Conservation (phyloP, 2,797 vertebrate genomes). For the Chloroceryle inda region DNA sequence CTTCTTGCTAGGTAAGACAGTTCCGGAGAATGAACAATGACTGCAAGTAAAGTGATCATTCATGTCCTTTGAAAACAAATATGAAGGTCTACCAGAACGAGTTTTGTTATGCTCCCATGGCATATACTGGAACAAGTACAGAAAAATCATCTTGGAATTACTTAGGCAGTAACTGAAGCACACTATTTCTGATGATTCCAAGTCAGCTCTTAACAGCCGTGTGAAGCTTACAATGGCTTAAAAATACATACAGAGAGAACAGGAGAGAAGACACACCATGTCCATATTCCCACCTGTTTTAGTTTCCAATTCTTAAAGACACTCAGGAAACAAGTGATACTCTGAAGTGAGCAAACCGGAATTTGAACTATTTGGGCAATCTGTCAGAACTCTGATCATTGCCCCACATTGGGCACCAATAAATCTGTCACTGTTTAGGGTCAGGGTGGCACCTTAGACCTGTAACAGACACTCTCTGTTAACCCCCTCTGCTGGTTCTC, state of each 20-base stretch:
- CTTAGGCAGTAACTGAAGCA: not conserved
- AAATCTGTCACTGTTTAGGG: too few species aligned
- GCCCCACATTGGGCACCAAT: too few species aligned
- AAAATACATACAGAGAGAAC: not conserved
- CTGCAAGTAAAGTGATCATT: not conserved
- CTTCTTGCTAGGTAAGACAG: not conserved
- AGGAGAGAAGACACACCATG: not conserved
- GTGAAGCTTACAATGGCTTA: not conserved
- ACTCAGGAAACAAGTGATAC: too few species aligned
- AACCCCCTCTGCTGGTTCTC: too few species aligned
- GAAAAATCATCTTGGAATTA: not conserved
- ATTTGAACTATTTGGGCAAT: too few species aligned
- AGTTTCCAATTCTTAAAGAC: too few species aligned
- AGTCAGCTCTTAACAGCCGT: not conserved
- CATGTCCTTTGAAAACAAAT: not conserved
- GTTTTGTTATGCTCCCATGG: not conserved
- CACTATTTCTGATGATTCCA: not conserved
- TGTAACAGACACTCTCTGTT: too few species aligned
- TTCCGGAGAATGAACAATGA: not conserved
- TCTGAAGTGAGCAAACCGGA: too few species aligned
- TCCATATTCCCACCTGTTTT: not conserved
- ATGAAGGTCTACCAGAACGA: not conserved
- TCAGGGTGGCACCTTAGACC: too few species aligned
- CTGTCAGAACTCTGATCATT: too few species aligned
- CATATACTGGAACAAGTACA: not conserved